Evolutionary conservation across 2,888 invertebrate genomes (phyloP).

Genomic region (Luperina nickerlii): DNA sequence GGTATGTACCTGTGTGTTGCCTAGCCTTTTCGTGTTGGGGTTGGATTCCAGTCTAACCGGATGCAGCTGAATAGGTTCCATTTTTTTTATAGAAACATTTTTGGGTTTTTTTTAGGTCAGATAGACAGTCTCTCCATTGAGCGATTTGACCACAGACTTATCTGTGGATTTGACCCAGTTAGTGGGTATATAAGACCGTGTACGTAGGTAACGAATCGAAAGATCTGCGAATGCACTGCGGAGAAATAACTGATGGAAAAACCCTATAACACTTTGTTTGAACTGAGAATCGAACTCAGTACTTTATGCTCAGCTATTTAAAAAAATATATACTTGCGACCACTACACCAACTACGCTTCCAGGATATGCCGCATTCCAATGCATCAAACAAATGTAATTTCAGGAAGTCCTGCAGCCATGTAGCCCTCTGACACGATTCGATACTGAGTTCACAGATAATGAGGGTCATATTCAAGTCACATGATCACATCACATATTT

Average conservation of each 20-base stretch:
- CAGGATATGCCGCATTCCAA: not conserved
- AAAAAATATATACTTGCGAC: not conserved
- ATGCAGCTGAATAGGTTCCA: not conserved
- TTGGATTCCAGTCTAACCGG: not conserved
- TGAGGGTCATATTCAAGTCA: slow-evolving; percentile 11
- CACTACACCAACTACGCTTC: not conserved
- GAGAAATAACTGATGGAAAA: not conserved
- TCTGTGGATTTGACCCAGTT: not conserved
- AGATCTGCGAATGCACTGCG: not conserved
- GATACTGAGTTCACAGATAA: slow-evolving; percentile 36
- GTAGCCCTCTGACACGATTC: slow-evolving; percentile 27
- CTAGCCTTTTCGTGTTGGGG: not conserved
- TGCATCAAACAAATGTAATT: not conserved
- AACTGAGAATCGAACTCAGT: not conserved
- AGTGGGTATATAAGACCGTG: not conserved
- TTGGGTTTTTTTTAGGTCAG: not conserved
- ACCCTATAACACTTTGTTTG: not conserved
- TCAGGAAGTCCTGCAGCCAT: not conserved
- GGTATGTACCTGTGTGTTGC: too few species aligned
- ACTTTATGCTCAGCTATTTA: not conserved
- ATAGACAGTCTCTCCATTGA: not conserved
- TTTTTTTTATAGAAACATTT: not conserved
- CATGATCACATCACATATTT: slow-evolving; percentile 14
- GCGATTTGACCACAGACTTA: not conserved
- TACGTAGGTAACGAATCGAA: not conserved